phyloP scores from a whole-genome alignment of 2,797 vertebrate species.

The Ceryle rudis region DNA sequence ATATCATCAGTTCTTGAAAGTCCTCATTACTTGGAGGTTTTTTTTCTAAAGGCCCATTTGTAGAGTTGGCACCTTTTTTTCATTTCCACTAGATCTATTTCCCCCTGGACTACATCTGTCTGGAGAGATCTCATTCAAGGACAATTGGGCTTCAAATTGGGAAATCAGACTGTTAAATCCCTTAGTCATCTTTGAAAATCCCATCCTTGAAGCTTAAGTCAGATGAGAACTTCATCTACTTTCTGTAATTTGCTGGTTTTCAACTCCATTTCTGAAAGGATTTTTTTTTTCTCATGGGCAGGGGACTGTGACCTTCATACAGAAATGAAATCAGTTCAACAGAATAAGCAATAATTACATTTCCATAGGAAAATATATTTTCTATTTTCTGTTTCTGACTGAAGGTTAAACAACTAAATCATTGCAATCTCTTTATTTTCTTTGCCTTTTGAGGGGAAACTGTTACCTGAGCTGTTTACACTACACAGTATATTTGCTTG shows the following conservation, averaged over 20 bases:
- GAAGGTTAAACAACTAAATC: slow-evolving; percentile 37
- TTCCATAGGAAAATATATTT: slow-evolving; percentile 32
- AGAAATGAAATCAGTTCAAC: slow-evolving; percentile 44
- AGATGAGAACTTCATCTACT: slow-evolving; percentile 62
- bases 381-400: slow-evolving; percentile 21
- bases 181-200: slow-evolving; percentile 70
- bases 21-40: background rate
- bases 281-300: slow-evolving; percentile 17
- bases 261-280: slow-evolving; percentile 41
- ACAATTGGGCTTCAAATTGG: slow-evolving; percentile 58
- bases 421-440: slow-evolving; percentile 6
- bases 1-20: slow-evolving; percentile 20
- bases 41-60: slow-evolving; percentile 15
- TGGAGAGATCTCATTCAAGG: slow-evolving; percentile 63
- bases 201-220: slow-evolving; percentile 64
- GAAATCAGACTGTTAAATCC: slow-evolving; percentile 68
- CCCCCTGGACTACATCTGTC: slow-evolving; percentile 23
- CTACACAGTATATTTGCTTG: background rate
- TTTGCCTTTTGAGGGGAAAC: slow-evolving; percentile 7
- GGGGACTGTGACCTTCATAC: slow-evolving; percentile 27
- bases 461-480: background rate
- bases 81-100: slow-evolving; percentile 46
- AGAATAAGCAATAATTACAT: slow-evolving; percentile 54
- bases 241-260: slow-evolving; percentile 65
- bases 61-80: background rate